Conservation (phyloP, 2,888 invertebrate species). For the Himalopsyche anomala region DNA sequence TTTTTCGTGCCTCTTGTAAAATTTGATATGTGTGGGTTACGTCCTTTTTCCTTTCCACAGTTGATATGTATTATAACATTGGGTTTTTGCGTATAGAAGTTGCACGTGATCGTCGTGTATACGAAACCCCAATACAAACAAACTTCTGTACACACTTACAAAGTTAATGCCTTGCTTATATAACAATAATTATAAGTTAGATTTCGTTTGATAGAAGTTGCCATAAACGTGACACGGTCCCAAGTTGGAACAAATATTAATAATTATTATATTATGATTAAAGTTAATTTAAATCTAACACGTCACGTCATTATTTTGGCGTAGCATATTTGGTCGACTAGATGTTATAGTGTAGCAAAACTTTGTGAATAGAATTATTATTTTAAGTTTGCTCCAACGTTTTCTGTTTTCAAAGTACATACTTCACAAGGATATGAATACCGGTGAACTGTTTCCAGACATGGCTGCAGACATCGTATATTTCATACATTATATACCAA, state of each 20-base stretch:
- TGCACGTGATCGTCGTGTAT: no score
- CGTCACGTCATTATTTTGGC: slow-evolving; percentile 19
- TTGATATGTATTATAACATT: no score
- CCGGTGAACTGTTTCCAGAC: not conserved
- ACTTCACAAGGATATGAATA: not conserved
- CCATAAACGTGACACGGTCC: slow-evolving; percentile 13
- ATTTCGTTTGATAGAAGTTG: slow-evolving; percentile 35
- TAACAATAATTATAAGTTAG: not conserved
- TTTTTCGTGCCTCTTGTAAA: no score
- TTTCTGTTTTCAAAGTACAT: slow-evolving; percentile 32
- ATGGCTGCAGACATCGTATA: no score
- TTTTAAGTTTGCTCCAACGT: not conserved
- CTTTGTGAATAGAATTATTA: not conserved
- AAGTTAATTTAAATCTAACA: slow-evolving; percentile 31
- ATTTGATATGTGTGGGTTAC: no score
- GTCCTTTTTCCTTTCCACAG: no score
- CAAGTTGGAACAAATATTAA: not conserved
- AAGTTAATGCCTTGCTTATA: not conserved
- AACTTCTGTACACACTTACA: not conserved
- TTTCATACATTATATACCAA: no score
- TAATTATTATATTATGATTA: slow-evolving; percentile 20
- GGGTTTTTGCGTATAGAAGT: no score
- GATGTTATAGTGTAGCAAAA: not conserved
- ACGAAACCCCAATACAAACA: not conserved
- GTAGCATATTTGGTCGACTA: not conserved